Evolutionary conservation across 1,140 invertebrate species (phyloP), one percentile per base, ranked within the genome.

Genomic region (Ooceraea biroi): DNA sequence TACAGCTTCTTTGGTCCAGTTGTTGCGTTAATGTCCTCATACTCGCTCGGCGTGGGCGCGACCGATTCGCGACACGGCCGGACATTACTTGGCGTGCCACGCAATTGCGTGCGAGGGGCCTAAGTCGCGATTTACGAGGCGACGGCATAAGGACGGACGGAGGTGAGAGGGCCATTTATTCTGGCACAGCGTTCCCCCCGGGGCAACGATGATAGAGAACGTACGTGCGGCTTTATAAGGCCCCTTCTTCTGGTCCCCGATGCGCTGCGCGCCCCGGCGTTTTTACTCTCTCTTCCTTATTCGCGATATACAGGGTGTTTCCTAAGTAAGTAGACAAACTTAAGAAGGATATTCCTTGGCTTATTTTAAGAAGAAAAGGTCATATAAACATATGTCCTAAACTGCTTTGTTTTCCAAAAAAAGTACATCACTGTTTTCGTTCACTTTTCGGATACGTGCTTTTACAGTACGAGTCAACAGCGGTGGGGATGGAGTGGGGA

Each of bases 21-120:
- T 88, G 82, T 88, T 85, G 83, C 88, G 89, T 84, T 91, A 89
- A 89, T 91, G 87, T 85, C 69, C 85, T 86, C 85, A 73, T 85
- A 87, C 69, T n/a, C n/a, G 61, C 85, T 19, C 69, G 63, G 89
- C 80, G 91, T 92, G 86, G 91, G 91, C 91, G 91, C 90, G 87
- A 76, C 76, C 44, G 86, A 85, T 86, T 63, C 80, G 83, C 80
- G 85, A 90, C 90, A 90, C 85, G 87, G 8, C 50, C 63, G 36
- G 85, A 84, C 90, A 87, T 91, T 92, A 91, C 85, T 88, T 89
- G 77, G 84, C 89, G 84, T 83, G 85, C 84, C 86, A 78, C 78
- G 90, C 89, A 86, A 89, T 92, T 88, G 88, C 80, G 84, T 85
- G 57, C 22, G 46, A 76, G 48, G 48, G 44, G 88, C 82, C 87